Evolutionary conservation across 2,797 vertebrate genomes (phyloP), one percentile per base, ranked within the genome.

Genomic region (Falco concolor): DNA sequence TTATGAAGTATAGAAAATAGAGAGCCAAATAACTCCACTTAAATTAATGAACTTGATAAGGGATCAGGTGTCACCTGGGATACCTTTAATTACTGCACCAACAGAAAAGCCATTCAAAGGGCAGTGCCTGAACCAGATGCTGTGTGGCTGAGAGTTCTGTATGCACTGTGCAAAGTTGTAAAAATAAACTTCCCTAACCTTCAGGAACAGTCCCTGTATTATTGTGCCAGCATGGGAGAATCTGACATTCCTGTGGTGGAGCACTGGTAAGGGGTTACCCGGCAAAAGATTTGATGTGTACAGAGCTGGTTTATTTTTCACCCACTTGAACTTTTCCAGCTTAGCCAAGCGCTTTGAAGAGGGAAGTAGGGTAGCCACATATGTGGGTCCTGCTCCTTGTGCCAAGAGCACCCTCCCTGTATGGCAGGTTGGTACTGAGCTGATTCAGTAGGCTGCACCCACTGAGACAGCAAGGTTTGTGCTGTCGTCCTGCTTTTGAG

Each of bases 31-130:
- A 96, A 90, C 91, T 93, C 90, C 92, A 96, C 93, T 96, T 96
- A 95, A 95, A 96, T 95, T 95, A 95, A 95, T 94, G 96, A 96
- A 96, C 91, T 93, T 96, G 96, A 95, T 97, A 97, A 97, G 86
- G 91, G 88, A 96, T 95, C 81, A 89, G 72, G 75, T 95, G 96
- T 94, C 96, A 95, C 95, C 90, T 95, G 95, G 96, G 95, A 96
- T 96, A 89, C 86, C 78, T 93, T 97, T 95, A 97, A 97, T 97
- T 96, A 96, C 93, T 89, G 77, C 92, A 94, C 68, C 93, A 96
- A 97, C 96, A 97, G 90, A 95, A 96, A 94, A 97, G 75, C 90
- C 68, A 95, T 96, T 97, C 78, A 96, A 94, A 96, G 88, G 75
- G 88, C 84, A 93, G 68, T 80, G 81, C 78, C 88, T 95, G 75